A percentile compares a stretch with the other conserved stretches of the same genome.
Evolutionary conservation across 1,140 invertebrate species (phyloP).

Genomic region (Aphelinus certus): DNA sequence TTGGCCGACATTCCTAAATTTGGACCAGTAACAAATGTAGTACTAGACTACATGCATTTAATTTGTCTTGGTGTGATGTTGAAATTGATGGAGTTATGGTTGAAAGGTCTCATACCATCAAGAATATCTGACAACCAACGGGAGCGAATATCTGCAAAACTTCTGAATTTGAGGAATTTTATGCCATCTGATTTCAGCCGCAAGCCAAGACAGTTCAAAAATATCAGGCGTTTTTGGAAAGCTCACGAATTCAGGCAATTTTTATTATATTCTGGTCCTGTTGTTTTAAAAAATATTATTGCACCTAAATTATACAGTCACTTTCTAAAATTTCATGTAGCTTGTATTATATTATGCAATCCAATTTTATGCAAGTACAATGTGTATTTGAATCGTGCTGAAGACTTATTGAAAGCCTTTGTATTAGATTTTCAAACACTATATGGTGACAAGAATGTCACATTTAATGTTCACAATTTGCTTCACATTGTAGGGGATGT

Average conservation of each 20-base stretch:
- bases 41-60: neutral
- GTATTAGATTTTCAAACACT: neutral
- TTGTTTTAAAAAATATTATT: conserved; percentile 28
- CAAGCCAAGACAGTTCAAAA: conserved; percentile 52
- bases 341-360: conserved; percentile 39
- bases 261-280: conserved; percentile 54
- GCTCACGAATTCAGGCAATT: conserved; percentile 63
- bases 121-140: conserved; percentile 21
- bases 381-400: conserved; percentile 3
- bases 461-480: conserved; percentile 28
- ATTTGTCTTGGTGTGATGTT: conserved; percentile 43
- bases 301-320: conserved; percentile 17
- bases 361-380: neutral
- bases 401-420: conserved; percentile 15
- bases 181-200: conserved; percentile 59
- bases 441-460: conserved; percentile 8
- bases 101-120: conserved; percentile 40
- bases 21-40: conserved; percentile 17
- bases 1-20: conserved; percentile 35
- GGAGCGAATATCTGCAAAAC: conserved; percentile 11
- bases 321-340: conserved; percentile 37
- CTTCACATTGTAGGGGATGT: neutral
- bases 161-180: conserved; percentile 11
- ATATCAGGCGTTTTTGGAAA: conserved; percentile 58
- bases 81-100: conserved; percentile 51